A percentile compares a stretch with the other conserved stretches of the same genome.
These are phyloP conservation scores for Cygnus buccinator DNA, from an alignment of 2,113 vertebrate genomes.

Conservation along the genomic window DNA sequence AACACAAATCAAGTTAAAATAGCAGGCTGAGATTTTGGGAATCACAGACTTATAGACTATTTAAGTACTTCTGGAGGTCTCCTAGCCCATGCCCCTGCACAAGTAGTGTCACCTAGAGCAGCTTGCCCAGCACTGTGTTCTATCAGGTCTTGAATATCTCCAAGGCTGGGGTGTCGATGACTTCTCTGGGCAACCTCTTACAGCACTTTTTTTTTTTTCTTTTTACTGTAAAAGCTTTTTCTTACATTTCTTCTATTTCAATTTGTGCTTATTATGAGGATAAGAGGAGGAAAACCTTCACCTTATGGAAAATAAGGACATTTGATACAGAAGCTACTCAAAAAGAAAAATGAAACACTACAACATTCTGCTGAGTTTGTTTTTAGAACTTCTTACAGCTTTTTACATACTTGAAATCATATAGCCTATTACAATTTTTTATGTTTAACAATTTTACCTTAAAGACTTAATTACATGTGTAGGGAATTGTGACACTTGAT, in stretches of 20 bases:
- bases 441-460: too few relatives aligned
- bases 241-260: neutral
- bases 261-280: neutral
- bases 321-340: neutral
- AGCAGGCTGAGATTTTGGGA: neutral
- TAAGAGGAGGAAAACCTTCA: neutral
- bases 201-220: too few relatives aligned
- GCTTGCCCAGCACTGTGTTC: neutral
- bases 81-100: neutral
- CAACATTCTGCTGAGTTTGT: neutral
- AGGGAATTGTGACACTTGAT: neutral
- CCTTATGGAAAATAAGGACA: neutral
- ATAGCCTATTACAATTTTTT: neutral
- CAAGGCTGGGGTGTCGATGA: neutral
- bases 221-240: neutral
- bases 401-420: neutral
- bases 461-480: neutral
- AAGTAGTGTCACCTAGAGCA: too few relatives aligned
- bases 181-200: neutral
- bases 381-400: neutral
- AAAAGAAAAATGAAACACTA: neutral
- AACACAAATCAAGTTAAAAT: neutral
- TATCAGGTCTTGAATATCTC: neutral
- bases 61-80: neutral
- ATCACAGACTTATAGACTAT: neutral